These are phyloP conservation scores for Plodia interpunctella DNA, from an alignment of 1,140 invertebrate genomes.

Conservation along the genomic window DNA sequence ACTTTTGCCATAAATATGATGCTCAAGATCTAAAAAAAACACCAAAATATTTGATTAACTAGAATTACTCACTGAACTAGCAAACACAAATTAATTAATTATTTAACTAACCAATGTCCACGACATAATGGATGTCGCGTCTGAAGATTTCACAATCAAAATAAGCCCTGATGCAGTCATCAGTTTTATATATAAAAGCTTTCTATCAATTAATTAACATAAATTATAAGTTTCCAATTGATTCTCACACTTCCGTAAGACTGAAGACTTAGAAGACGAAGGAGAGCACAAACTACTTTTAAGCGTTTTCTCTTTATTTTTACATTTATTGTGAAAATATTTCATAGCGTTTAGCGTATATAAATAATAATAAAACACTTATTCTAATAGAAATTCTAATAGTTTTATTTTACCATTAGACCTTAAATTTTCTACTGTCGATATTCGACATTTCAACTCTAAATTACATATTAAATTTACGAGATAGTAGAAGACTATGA, in stretches of 20 bases:
- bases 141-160: not conserved
- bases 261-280: not conserved
- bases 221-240: slow-evolving; percentile 32
- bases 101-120: not conserved
- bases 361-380: no score
- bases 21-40: not conserved
- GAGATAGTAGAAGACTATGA: no score
- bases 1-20: not conserved
- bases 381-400: no score
- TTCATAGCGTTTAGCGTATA: no score
- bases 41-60: not conserved
- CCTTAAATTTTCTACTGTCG: no score
- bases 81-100: not conserved
- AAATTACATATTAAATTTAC: no score
- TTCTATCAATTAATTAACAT: slow-evolving; percentile 25
- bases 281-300: no score
- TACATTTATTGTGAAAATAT: no score
- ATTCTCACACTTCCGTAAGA: slow-evolving; percentile 25
- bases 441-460: no score
- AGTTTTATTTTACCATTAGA: no score
- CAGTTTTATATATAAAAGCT: slow-evolving; percentile 5
- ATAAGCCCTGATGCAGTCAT: not conserved
- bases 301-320: no score
- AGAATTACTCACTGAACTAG: not conserved
- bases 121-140: not conserved